Evolutionary conservation across 2,113 vertebrate species (phyloP).

Genomic region (Engraulis encrasicolus): DNA sequence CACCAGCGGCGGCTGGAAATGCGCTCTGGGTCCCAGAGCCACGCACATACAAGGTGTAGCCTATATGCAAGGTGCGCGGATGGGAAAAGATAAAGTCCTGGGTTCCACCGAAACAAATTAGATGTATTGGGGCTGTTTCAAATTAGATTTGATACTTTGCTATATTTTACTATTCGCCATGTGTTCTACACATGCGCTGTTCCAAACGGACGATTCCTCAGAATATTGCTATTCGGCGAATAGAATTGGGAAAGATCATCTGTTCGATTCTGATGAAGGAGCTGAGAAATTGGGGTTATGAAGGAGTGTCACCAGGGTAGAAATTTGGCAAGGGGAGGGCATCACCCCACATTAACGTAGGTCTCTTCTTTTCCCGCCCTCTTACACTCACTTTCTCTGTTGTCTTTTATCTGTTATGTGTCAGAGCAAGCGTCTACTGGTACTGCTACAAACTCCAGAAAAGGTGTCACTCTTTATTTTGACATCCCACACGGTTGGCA

Average conservation of each 20-base stretch:
- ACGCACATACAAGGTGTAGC: constrained; percentile 60
- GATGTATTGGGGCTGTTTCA: neutral
- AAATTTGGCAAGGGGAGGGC: constrained; percentile 66
- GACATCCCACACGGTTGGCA: neutral
- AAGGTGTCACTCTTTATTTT: neutral
- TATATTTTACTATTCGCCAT: constrained; percentile 16
- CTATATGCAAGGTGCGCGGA: neutral
- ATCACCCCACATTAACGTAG: constrained; percentile 49
- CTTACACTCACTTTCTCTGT: neutral
- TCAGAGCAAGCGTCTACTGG: neutral
- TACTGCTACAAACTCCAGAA: neutral
- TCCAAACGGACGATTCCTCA: neutral
- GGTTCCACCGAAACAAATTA: neutral
- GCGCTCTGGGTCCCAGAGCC: constrained; percentile 58
- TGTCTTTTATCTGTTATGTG: neutral
- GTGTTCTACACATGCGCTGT: neutral
- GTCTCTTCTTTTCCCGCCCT: constrained; percentile 29
- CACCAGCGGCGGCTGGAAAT: constrained; percentile 76
- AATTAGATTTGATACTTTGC: neutral
- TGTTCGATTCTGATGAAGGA: constrained; percentile 63
- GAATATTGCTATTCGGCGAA: neutral
- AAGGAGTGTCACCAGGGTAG: constrained; percentile 69
- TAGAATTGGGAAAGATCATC: constrained; percentile 41
- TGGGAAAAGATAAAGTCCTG: neutral
- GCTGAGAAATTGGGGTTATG: constrained; percentile 69